These are phyloP conservation scores for Athalia cordata DNA, from an alignment of 2,888 invertebrate genomes.

Conservation along the genomic window DNA sequence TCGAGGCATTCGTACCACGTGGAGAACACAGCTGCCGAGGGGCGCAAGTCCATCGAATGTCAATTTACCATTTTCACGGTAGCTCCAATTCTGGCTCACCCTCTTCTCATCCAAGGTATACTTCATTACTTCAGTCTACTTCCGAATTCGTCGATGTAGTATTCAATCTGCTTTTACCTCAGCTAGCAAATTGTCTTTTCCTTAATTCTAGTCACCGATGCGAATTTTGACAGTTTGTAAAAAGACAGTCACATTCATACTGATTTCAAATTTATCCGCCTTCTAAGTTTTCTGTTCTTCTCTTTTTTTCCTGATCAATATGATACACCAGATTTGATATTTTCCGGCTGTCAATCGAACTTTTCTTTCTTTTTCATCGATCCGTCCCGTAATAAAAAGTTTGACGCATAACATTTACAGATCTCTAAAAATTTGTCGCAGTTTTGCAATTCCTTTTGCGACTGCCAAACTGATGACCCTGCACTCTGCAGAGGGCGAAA, in stretches of 20 bases:
- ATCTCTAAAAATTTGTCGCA: not conserved
- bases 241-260: too few relatives aligned
- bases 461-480: conserved; percentile 32
- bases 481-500: not conserved
- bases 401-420: not conserved
- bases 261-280: too few relatives aligned
- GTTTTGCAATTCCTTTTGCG: conserved; percentile 17
- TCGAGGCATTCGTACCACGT: conserved; percentile 30
- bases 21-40: conserved; percentile 61
- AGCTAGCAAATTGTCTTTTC: too few relatives aligned
- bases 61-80: conserved; percentile 63
- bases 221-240: too few relatives aligned
- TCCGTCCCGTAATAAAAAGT: too few relatives aligned
- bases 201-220: too few relatives aligned
- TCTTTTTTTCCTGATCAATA: too few relatives aligned
- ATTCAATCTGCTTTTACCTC: not conserved
- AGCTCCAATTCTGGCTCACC: conserved; percentile 55
- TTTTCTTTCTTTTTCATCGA: too few relatives aligned
- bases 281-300: too few relatives aligned
- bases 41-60: conserved; percentile 67
- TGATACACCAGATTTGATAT: too few relatives aligned
- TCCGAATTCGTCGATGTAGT: conserved; percentile 52
- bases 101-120: conserved; percentile 52
- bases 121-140: conserved; percentile 64
- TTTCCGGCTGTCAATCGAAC: too few relatives aligned